Base-by-base conservation (phyloP, 2,888 invertebrate species). In the Yponomeuta malinellus region DNA sequence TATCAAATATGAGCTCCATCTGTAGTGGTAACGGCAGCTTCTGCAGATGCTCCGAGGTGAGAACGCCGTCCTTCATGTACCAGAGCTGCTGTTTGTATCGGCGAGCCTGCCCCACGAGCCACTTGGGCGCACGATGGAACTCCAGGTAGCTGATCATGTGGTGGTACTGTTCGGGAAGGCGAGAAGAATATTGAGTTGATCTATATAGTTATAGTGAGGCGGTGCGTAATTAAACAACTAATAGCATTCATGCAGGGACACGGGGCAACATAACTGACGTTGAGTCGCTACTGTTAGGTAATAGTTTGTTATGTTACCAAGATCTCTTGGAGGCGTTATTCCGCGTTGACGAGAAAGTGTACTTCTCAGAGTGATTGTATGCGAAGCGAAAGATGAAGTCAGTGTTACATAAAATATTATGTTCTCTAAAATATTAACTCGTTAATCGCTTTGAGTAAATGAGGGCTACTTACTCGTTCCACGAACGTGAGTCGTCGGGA, bases 1-100 rank as follows among this genome's bases (percentile, higher is more conserved):
- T 89, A 73, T 92, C 92, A 71, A 90, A 92, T 63, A 91, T 89
- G 23, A 92, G 82, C 74, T 92, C 92, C 88, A 88, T 91, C 74
- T 87, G 89, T 71, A 92, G 74, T 0, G 90, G 81, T 2, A 83
- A 74, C 0, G 92, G 92, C 23, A 92, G 77, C 71, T 84, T 82
- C 37, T 84, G 75, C 23, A 91, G 77, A 71, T 87, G 83, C 1
- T 79, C 63, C 0, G 88, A 85, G 1, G 75, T 78, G 3, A 90
- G 76, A 1, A 92, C 78, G 0, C 90, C 92, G 33, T 87, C 83
- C 74, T 92, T 92, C 87, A 89, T 90, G 10, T 78, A 73, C 92
- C 92, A 92, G 2, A 91, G 75, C 63, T 84, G 79, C 31, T 82
- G 74, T 70, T 89, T 91, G 77, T 90, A 92, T 52, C 81, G 79